These are phyloP conservation scores for Sebastes miniatus DNA, from an alignment of 2,797 vertebrate genomes.

Conservation along the genomic window DNA sequence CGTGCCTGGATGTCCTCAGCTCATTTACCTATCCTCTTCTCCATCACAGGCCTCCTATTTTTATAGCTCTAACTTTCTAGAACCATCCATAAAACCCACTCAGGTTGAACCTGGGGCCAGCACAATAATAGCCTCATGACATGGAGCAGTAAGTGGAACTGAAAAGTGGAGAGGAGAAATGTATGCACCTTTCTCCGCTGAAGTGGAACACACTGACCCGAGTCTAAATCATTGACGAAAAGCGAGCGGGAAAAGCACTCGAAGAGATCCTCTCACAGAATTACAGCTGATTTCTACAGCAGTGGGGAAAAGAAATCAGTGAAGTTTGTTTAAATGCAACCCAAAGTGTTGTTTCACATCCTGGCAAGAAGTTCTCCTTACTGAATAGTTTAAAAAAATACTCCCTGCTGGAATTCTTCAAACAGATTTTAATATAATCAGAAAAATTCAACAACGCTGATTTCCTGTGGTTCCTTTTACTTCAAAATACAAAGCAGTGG, in stretches of 20 bases:
- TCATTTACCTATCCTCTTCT: conserved; percentile 30
- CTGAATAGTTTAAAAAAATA: background rate
- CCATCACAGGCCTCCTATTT: conserved; percentile 31
- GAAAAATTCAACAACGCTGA: background rate
- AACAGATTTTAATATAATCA: background rate
- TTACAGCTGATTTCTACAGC: conserved; percentile 17
- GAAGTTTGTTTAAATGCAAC: background rate
- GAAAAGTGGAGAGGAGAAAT: conserved; percentile 45
- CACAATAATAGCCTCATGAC: conserved; percentile 65
- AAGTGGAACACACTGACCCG: conserved; percentile 59
- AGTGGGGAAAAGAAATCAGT: background rate
- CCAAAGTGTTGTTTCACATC: background rate
- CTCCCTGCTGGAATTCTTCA: background rate
- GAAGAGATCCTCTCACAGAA: conserved; percentile 32
- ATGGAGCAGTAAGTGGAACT: conserved; percentile 59
- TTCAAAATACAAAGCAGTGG: background rate
- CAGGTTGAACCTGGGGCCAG: conserved; percentile 54
- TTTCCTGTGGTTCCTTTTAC: background rate
- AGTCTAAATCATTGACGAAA: conserved; percentile 65
- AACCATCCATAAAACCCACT: conserved; percentile 55
- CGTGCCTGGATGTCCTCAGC: conserved; percentile 12
- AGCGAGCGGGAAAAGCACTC: conserved; percentile 18
- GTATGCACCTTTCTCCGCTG: conserved; percentile 58
- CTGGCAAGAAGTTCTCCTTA: background rate
- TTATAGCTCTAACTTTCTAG: conserved; percentile 47